These are phyloP conservation scores for Brachionus asplanchnoidis DNA, from an alignment of 1,140 invertebrate species.

Conservation along the genomic window DNA sequence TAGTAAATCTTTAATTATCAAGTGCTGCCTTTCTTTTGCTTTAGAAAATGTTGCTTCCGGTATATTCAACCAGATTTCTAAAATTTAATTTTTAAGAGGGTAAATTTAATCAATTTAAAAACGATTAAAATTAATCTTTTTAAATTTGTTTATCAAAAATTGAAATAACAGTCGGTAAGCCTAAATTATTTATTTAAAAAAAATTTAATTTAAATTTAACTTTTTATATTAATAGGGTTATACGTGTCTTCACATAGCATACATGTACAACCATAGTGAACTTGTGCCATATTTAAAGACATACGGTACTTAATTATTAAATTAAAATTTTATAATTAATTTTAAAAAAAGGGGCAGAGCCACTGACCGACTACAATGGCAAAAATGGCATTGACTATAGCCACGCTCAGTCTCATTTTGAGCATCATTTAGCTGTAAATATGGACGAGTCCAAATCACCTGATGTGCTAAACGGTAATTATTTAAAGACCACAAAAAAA, in stretches of 20 bases:
- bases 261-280: conserved; percentile 38
- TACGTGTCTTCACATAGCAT: conserved; percentile 34
- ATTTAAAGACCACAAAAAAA: not conserved
- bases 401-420: not conserved
- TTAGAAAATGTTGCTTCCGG: not conserved
- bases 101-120: not conserved
- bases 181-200: not conserved
- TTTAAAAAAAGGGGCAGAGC: not conserved
- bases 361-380: conserved; percentile 11
- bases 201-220: too few relatives aligned
- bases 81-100: conserved; percentile 12
- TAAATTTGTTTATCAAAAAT: not conserved
- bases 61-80: not conserved
- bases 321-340: not conserved
- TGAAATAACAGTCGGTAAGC: not conserved
- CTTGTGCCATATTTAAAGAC: conserved; percentile 35
- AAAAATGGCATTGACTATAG: conserved; percentile 34
- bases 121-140: not conserved
- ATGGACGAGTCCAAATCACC: not conserved
- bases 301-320: not conserved
- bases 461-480: not conserved
- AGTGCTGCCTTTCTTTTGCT: not conserved
- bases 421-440: not conserved
- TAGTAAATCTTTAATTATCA: too few relatives aligned
- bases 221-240: not conserved